phyloP scores from a whole-genome alignment of 2,888 invertebrate genomes.

The Panzeria rudis region DNA sequence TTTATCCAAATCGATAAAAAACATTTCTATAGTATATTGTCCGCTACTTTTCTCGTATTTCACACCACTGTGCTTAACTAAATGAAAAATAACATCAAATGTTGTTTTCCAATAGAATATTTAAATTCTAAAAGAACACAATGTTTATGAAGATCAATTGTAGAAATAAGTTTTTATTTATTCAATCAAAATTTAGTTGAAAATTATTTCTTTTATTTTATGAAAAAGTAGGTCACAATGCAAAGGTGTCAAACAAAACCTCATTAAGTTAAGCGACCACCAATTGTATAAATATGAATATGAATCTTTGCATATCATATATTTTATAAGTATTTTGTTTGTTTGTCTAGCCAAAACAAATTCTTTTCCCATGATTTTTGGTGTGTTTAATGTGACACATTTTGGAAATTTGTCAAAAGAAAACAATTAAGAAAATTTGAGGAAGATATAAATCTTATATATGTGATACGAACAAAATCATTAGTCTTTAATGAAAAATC shows the following conservation, averaged over 20 bases:
- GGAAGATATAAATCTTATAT: conserved; percentile 18
- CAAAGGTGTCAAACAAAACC: not conserved
- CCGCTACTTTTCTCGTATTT: not conserved
- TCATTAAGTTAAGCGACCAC: conserved; percentile 26
- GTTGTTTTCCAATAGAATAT: not conserved
- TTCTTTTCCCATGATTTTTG: not conserved
- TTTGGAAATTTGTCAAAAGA: conserved; percentile 55
- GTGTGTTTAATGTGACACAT: conserved; percentile 4
- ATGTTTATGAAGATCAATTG: not conserved
- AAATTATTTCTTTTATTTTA: not conserved
- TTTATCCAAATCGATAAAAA: too few relatives aligned
- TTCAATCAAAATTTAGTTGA: not conserved
- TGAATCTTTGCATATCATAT: not conserved
- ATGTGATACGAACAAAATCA: conserved; percentile 12
- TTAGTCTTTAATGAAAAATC: conserved; percentile 19
- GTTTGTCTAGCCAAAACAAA: not conserved
- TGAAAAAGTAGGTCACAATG: conserved; percentile 25
- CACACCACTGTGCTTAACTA: not conserved
- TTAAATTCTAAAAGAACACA: not conserved
- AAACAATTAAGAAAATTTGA: conserved; percentile 4
- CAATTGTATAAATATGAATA: conserved; percentile 31
- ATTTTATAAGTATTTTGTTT: not conserved
- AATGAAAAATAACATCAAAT: not conserved
- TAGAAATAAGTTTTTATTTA: not conserved
- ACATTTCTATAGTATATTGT: too few relatives aligned